Percentiles rank a stretch among this genome's conserved stretches.
phyloP scores from a whole-genome alignment of 2,888 invertebrate genomes.

The Hirtodrosophila trivittata region DNA sequence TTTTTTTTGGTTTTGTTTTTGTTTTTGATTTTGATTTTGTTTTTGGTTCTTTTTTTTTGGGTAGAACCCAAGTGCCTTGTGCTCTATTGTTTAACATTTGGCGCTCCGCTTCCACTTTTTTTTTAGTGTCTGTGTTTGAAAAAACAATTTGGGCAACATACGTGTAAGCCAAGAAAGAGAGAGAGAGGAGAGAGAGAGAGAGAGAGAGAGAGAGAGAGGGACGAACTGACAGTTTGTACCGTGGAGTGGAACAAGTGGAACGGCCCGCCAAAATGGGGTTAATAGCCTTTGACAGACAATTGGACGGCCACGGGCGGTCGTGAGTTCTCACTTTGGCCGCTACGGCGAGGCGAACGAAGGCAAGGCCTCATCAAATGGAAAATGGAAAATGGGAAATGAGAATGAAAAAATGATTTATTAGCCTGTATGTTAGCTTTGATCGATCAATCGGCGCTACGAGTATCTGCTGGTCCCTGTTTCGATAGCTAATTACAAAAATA shows the following conservation, averaged over 20 bases:
- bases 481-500: constrained; percentile 60
- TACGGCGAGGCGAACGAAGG: background rate
- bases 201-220: constrained; percentile 2
- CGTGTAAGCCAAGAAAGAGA: constrained; percentile 17
- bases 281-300: constrained; percentile 73
- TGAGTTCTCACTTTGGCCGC: constrained; percentile 74
- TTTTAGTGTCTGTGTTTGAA: constrained; percentile 37
- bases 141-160: constrained; percentile 52
- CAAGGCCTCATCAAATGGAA: constrained; percentile 17
- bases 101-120: constrained; percentile 46
- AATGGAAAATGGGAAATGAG: constrained; percentile 46
- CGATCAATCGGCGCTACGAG: constrained; percentile 73
- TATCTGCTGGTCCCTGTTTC: constrained; percentile 51
- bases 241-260: constrained; percentile 67
- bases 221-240: constrained; percentile 19
- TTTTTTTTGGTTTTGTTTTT: background rate
- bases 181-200: background rate
- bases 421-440: constrained; percentile 62
- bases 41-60: too few relatives aligned
- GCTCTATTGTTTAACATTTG: constrained; percentile 47
- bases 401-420: constrained; percentile 73
- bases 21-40: background rate
- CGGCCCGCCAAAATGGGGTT: constrained; percentile 64
- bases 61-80: constrained; percentile 21
- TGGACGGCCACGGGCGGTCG: constrained; percentile 67